Base-by-base conservation (phyloP, 1,140 invertebrate genomes). In the Trichomalopsis sarcophagae region DNA sequence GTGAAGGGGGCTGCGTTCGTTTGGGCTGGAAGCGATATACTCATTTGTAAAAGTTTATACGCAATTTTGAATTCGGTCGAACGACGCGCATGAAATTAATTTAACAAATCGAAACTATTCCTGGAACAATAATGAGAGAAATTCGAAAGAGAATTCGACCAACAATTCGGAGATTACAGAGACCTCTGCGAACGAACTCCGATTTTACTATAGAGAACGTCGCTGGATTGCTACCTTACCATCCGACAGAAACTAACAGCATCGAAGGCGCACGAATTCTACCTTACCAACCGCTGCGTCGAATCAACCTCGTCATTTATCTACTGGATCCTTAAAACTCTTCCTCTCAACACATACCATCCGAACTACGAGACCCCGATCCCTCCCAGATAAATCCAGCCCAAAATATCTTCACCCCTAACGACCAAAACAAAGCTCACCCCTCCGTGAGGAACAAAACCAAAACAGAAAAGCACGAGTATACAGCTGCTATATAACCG, bases 191-290 rank as follows among this genome's bases (percentile, higher is more conserved):
- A 74, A 36, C 9, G 27, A 36, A 33, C n/a, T 74, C 9, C 9
- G 1, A 5, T 74, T 74, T 74, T 7, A 74, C 10, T 33, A 2
- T 33, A 2, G 2, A 44, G 1, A 55, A 13, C n/a, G 33, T 11
- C 9, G 75, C 2, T 50, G 30, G 75, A 50, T 77, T 47, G n/a
- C 75, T 77, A 40, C 75, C 2, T 77, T 77, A 77, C 27, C 75
- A 21, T 75, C 73, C 21, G 23, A 13, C 7, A 27, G n/a, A n/a
- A 50, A n/a, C 0, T 30, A 6, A 71, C 10, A 13, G 21, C 47
- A 44, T 75, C 30, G 73, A 17, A 44, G 10, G 0, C 23, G 0
- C 23, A 23, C 36, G 40, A 6, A 7, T 21, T 76, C 74, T 76
- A 47, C 74, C 2, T 77, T 77, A 77, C 33, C 75, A 10, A 55